Conservation (phyloP, 2,888 invertebrate genomes). For the Drosophila villosipedis region DNA sequence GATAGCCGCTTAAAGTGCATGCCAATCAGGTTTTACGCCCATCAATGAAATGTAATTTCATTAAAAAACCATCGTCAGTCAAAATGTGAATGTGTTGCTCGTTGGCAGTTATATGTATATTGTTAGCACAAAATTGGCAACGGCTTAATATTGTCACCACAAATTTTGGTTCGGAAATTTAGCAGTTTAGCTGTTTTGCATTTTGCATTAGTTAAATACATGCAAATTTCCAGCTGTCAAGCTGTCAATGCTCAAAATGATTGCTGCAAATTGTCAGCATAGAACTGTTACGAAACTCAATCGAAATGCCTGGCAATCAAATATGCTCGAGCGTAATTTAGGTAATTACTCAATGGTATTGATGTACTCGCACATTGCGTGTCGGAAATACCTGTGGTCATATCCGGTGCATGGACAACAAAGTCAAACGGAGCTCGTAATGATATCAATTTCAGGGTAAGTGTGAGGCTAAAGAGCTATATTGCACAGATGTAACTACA, state of each 20-base stretch:
- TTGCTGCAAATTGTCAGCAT: constrained; percentile 53
- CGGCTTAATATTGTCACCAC: constrained; percentile 15
- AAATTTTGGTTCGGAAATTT: constrained; percentile 5
- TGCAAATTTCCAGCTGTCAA: constrained; percentile 38
- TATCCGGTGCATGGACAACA: constrained; percentile 11
- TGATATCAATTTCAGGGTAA: neutral
- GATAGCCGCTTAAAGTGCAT: constrained; percentile 48
- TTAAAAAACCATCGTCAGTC: constrained; percentile 34
- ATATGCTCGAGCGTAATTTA: constrained; percentile 25
- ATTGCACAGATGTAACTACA: neutral
- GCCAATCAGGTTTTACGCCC: constrained; percentile 59
- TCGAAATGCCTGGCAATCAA: constrained; percentile 40
- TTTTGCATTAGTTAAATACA: constrained; percentile 43
- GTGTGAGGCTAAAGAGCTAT: neutral
- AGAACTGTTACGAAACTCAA: constrained; percentile 2
- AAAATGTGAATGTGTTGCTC: constrained; percentile 5
- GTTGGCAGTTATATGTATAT: neutral
- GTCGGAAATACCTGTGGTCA: constrained; percentile 37
- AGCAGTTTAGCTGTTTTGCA: constrained; percentile 11
- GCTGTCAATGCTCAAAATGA: constrained; percentile 34
- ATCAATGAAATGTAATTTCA: constrained; percentile 63
- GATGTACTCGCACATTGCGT: constrained; percentile 27
- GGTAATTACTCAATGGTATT: constrained; percentile 33
- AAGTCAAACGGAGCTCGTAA: neutral
- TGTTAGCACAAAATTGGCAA: constrained; percentile 4